Evolutionary conservation across 2,797 vertebrate genomes (phyloP), one percentile per base, ranked within the genome.

Genomic region (Ammospiza maritima): DNA sequence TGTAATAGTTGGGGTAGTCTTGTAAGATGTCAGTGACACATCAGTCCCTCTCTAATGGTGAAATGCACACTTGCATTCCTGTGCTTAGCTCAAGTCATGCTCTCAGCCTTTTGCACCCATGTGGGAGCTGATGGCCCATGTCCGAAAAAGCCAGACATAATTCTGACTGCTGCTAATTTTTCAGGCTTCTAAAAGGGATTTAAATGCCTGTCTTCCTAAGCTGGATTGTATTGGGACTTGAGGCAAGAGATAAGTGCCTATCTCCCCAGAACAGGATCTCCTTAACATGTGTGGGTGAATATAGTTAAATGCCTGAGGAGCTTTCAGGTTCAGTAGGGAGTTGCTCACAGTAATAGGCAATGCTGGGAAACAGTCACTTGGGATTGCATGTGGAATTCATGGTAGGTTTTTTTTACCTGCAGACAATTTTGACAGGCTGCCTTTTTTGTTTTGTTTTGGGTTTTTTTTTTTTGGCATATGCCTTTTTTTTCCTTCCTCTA

Each of bases 171-270:
- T 94, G 83, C 73, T 94, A 86, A 86, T 91, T 96, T 94, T 96
- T 76, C 76, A 94, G 60, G 48, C 83, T 94, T 94, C 85, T 86
- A 48, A 86, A 93, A 78, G 44, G 53, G 90, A 96, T 95, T 96
- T 95, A 95, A 94, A 96, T 81, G 85, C 90, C 48, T 96, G 76
- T 90, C 73, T 93, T 94, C 91, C 83, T 95, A 76, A 95, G 44
- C 54, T 95, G 93, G 76, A 93, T 94, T 90, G 88, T 79, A 94
- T 0, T 86, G 86, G 85, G 84, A 94, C 94, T 95, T 93, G 80
- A 96, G 91, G 91, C 95, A 95, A 94, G 93, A 94, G 93, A 90
- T 94, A 96, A 96, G 73, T 86, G 80, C 91, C 90, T 96, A 84
- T 95, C 95, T 96, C 94, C 85, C 76, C 83, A 75, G 93, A 95